Evolutionary conservation across 2,888 invertebrate genomes (phyloP), one percentile per base, ranked within the genome.

Genomic region (Agrenia bidenticulata): DNA sequence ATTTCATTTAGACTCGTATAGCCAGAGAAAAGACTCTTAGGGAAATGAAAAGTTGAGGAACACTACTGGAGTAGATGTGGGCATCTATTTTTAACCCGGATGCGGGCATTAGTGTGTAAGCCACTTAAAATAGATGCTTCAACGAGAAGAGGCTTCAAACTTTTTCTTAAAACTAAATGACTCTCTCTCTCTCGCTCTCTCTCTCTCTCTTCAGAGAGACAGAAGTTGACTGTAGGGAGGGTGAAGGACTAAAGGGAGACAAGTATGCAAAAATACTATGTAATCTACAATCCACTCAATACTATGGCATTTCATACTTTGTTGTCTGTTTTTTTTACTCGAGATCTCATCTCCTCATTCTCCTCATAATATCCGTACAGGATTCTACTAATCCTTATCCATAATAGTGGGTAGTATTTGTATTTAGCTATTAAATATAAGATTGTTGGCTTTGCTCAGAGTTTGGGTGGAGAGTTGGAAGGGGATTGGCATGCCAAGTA

Each of bases 21-120:
- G n/a, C 11, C 5, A 11, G 32, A 32, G 32, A 32, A 32, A 32
- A 11, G 32, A 32, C 32, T 32, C 11, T 32, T 32, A 32, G 15
- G 45, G 17, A 45, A 45, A 45, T 45, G 45, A 45, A 15, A 15
- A 19, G 45, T 15, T 17, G 17, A 19, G 51, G 21, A 51, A 19
- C 7, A 49, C 7, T 11, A 7, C 9, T 9, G 45, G n/a, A 19
- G 15, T 45, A 45, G 45, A 45, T 19, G 21, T 7, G 51, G 19
- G 51, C 21, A 51, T 55, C 67, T 73, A 73, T 73, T 73, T 71
- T 70, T 73, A 73, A 70, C 71, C 69, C 67, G 69, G 69, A 71
- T 73, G 71, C 69, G 73, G 68, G 73, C 69, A 73, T 66, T 73
- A 71, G 61, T 63, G 63, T 69, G 63, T 65, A 73, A 67, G 70